Conservation (phyloP, 2,888 invertebrate species). For the Dynastes maya region DNA sequence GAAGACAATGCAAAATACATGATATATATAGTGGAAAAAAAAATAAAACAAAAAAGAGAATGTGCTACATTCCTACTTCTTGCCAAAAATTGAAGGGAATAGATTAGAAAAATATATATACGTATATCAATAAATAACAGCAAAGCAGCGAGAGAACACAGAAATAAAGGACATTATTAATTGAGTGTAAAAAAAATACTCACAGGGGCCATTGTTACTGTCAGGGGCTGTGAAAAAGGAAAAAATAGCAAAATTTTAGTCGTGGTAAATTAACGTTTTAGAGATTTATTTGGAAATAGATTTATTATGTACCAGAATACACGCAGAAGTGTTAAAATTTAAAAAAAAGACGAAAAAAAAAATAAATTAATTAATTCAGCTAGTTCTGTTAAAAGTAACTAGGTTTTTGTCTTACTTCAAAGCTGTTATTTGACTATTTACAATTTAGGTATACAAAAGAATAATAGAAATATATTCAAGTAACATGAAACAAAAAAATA, state of each 20-base stretch:
- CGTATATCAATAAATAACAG: background rate
- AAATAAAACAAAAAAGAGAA: too few species aligned
- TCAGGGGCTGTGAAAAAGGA: conserved; percentile 85
- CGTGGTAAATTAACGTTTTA: conserved; percentile 20
- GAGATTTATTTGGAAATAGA: background rate
- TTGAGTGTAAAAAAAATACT: conserved; percentile 74
- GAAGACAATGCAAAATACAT: too few species aligned
- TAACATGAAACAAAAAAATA: too few species aligned
- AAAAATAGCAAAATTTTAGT: conserved; percentile 55
- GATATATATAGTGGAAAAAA: too few species aligned
- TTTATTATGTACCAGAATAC: background rate
- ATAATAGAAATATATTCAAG: too few species aligned
- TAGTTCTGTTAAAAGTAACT: too few species aligned
- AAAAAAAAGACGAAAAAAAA: too few species aligned
- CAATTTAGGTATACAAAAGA: too few species aligned
- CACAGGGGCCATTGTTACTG: conserved; percentile 91
- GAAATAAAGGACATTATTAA: conserved; percentile 29
- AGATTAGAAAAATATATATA: too few species aligned
- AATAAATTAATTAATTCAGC: too few species aligned
- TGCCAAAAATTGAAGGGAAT: background rate
- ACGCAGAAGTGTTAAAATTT: background rate
- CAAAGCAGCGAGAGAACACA: conserved; percentile 11
- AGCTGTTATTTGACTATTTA: too few species aligned
- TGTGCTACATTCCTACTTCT: background rate
- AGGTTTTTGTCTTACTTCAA: too few species aligned